Evolutionary conservation across 92 coral and sea anemone genomes (phyloP), one percentile per base, ranked within the genome.

Genomic region (Actinernus sp.): DNA sequence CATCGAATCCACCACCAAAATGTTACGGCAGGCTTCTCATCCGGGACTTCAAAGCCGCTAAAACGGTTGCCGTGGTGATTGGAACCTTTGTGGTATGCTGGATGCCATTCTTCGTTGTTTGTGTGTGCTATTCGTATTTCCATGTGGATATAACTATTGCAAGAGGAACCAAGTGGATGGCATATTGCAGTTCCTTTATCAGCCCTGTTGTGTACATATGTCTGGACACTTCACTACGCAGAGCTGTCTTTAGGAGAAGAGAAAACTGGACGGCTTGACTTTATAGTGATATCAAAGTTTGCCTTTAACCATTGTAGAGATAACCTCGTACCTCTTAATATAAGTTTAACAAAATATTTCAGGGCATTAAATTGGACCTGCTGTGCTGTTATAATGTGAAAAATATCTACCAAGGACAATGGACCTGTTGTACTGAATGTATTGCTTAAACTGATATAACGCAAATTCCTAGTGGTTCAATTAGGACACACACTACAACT

Each of bases 81-180:
- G 97, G 97, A 45, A 82, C 90, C 13, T 91, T 87, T 54, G 53
- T 73, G 0, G 76, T 85, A 19, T 91, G 93, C 29, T 91, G 97
- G 97, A 60, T 82, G 4, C 97, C 97, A 0, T 91, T 91, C 53
- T 74, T 89, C 4, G 81, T 91, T 1, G 49, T 91, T 18, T 77
- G 86, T 13, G 76, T 91, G 2, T 66, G 82, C 13, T 87, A 53
- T 29, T 61, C 76, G 6, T 87, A 66, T 38, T 16, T 53, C 3
- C n/a, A n/a, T n/a, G 17, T 82, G 20, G 52, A 63, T 39, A 60
- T 58, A 1, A 25, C 38, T 33, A 59, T 74, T 32, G 90, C 90
- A 3, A 91, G 71, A 13, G 73, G 80, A 3, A 47, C 85, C 3
- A 91, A 91, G 37, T 91, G 97, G 97, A 25, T 86, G 40, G 73